These are phyloP conservation scores for Creontiades dilutus DNA, from an alignment of 2,888 invertebrate species.

Conservation along the genomic window DNA sequence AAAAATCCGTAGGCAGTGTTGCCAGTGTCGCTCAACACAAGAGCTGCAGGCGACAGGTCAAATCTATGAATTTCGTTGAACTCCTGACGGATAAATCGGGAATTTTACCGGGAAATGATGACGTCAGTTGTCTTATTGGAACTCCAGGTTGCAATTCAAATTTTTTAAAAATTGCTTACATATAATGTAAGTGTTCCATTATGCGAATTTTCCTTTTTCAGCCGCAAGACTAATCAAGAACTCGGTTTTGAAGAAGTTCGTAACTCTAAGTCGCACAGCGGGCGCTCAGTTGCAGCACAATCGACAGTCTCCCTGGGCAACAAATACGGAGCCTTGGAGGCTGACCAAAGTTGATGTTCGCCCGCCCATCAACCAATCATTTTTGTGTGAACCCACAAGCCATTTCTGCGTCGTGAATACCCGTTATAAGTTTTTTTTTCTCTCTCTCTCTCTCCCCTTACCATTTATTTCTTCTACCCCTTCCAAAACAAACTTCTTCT, in stretches of 20 bases:
- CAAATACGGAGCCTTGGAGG: conserved; percentile 82
- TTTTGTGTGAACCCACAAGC: conserved; percentile 45
- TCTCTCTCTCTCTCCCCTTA: not conserved
- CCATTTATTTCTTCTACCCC: conserved; percentile 5
- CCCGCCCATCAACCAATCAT: not conserved
- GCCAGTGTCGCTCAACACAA: no score
- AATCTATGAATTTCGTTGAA: conserved; percentile 28
- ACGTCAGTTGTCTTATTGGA: no score
- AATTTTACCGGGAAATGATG: no score
- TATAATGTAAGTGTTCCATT: no score
- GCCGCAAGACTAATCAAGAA: conserved; percentile 80
- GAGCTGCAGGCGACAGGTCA: no score
- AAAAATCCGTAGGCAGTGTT: no score
- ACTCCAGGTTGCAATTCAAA: no score
- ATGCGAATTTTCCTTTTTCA: conserved; percentile 73
- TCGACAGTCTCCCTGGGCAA: conserved; percentile 82
- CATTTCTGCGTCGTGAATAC: conserved; percentile 35
- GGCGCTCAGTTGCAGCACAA: conserved; percentile 75
- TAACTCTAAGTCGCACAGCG: conserved; percentile 80
- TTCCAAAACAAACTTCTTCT: conserved; percentile 36
- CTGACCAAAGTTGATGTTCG: conserved; percentile 72
- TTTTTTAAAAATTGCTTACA: no score
- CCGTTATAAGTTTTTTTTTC: conserved; percentile 14
- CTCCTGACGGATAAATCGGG: no score
- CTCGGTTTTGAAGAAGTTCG: conserved; percentile 82